Evolutionary conservation across 1,140 invertebrate species (phyloP), one percentile per base, ranked within the genome.

Genomic region (Myzus persicae): DNA sequence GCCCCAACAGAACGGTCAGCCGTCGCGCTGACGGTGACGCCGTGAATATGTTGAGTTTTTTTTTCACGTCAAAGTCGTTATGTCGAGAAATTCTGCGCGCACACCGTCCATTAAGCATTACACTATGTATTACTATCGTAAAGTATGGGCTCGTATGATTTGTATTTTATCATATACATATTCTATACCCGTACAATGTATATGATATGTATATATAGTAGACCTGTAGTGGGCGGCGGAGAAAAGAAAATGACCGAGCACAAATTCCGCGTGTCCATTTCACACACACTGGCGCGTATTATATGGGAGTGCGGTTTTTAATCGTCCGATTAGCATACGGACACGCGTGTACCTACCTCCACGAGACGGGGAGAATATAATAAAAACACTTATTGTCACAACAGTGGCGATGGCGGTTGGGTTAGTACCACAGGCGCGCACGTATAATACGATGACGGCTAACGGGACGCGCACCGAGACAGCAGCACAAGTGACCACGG

Each of bases 311-410:
- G 84, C 44, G 31, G 85, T 88, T 48, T 88, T 48, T 88, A 88
- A 48, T 88, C 85, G 85, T 31, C 31, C 85, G 85, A 88, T 88
- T 88, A 88, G 85, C 85, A 88, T 88, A 88, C 85, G 44, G 85
- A 88, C 85, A 88, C 20, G 85, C 44, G 85, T n/a, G 85, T n/a
- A 31, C 54, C 54, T 59, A 51, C 48, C 59, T 31, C 26, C 4
- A 14, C 8, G 42, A 88, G 31, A 88, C 44, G n/a, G 85, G 44
- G 31, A 87, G 42, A 88, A 88, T 88, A 88, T 88, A 36, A 88
- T 88, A 88, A 88, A 88, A 48, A 88, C 44, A 48, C n/a, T 88
- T 48, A 88, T 76, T 76, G 36, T 76, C 14, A n/a, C 38, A 20
- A 46, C 44, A 48, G 85, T 88, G 18, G 44, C 82, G 40, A 85